A percentile compares a stretch with the other conserved stretches of the same genome.
Conservation (phyloP, 2,113 vertebrate genomes). For the Aspiorhynchus laticeps region DNA sequence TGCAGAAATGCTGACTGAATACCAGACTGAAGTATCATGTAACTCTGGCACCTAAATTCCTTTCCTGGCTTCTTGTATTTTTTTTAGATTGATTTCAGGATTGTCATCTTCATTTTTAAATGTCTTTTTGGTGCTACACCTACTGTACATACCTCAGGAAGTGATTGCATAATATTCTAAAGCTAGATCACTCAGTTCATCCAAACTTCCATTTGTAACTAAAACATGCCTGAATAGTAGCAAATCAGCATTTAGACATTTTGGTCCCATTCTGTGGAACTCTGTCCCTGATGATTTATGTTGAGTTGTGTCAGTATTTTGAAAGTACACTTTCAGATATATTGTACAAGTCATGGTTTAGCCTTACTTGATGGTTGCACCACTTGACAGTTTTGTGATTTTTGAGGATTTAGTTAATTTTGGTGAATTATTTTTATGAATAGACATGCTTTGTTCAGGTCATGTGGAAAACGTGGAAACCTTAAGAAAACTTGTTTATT, state of each 20-base stretch:
- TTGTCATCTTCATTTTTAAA: background rate
- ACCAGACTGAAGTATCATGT: background rate
- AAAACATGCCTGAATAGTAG: background rate
- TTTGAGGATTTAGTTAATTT: background rate
- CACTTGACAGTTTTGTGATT: background rate
- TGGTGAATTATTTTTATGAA: background rate
- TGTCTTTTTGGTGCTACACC: background rate
- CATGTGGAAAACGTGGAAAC: background rate
- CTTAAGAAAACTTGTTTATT: background rate
- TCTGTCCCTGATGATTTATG: background rate
- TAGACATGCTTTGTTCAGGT: background rate
- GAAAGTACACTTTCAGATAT: background rate
- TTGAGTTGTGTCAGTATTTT: background rate
- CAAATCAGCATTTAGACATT: background rate
- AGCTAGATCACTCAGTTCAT: background rate
- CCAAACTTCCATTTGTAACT: background rate
- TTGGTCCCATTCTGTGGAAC: background rate
- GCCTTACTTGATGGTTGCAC: background rate
- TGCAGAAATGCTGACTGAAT: slow-evolving; percentile 2
- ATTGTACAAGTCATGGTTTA: background rate
- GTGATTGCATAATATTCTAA: background rate
- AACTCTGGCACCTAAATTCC: background rate
- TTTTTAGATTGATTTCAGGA: background rate
- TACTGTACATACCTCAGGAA: background rate
- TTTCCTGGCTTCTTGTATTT: background rate